These are phyloP conservation scores for Chromobotia macracanthus DNA, from an alignment of 2,797 vertebrate genomes.

Conservation along the genomic window DNA sequence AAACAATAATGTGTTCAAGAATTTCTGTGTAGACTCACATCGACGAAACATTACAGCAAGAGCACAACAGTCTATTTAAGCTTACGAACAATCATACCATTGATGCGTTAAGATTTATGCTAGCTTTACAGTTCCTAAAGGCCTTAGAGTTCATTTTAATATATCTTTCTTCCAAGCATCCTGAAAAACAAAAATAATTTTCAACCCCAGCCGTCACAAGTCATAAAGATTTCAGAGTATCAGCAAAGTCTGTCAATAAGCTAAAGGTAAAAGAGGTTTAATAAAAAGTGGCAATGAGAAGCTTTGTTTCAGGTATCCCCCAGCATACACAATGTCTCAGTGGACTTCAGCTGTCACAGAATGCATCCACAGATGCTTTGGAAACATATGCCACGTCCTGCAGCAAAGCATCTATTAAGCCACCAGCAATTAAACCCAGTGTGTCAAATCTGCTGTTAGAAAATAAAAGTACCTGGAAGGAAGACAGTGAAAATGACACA, in stretches of 20 bases:
- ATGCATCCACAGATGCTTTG: constrained; percentile 26
- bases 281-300: constrained; percentile 26
- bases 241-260: background rate
- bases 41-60: background rate
- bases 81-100: background rate
- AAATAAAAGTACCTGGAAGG: too few relatives aligned
- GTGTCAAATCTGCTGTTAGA: background rate
- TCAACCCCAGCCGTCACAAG: background rate
- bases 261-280: background rate
- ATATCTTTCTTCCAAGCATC: background rate
- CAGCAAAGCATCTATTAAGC: constrained; percentile 12
- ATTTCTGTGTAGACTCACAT: background rate
- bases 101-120: background rate
- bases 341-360: constrained; percentile 23
- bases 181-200: background rate
- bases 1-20: background rate
- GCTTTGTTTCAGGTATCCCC: constrained; percentile 3
- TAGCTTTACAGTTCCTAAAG: background rate
- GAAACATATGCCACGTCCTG: constrained; percentile 42
- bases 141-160: background rate
- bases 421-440: constrained; percentile 22
- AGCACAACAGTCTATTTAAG: background rate
- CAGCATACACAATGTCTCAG: constrained; percentile 17
- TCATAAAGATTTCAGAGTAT: background rate
- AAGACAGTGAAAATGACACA: too few relatives aligned